Conservation (phyloP, 2,797 vertebrate species). For the Anguilla obscura region DNA sequence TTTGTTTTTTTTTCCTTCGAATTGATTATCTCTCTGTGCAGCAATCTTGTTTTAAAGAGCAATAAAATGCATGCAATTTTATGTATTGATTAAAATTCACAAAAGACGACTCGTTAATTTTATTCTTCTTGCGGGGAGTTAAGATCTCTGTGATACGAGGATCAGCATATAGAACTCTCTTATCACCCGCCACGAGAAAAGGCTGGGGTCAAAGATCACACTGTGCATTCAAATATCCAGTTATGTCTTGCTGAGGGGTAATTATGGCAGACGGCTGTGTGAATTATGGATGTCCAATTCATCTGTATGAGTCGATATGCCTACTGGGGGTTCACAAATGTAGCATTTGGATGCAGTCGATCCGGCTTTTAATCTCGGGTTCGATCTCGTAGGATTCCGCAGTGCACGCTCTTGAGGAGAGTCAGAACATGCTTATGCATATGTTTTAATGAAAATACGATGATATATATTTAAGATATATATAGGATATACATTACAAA, state of each 20-base stretch:
- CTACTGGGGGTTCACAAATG: slow-evolving; percentile 10
- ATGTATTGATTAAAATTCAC: background rate
- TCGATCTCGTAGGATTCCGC: background rate
- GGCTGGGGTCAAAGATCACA: background rate
- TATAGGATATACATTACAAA: background rate
- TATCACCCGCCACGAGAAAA: background rate
- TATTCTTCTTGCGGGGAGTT: background rate
- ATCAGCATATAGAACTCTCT: background rate
- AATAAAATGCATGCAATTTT: background rate
- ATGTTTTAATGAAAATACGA: background rate
- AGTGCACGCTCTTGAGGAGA: background rate
- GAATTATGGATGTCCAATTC: slow-evolving; percentile 13
- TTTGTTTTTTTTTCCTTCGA: background rate
- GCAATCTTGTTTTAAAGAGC: background rate
- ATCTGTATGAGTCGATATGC: slow-evolving; percentile 10
- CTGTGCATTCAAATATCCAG: background rate
- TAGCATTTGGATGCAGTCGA: slow-evolving; percentile 10
- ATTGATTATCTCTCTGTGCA: background rate
- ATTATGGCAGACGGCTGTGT: slow-evolving; percentile 1
- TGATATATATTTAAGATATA: background rate
- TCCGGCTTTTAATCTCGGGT: background rate
- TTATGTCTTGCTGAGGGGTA: background rate
- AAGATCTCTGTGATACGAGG: background rate
- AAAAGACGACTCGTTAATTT: background rate
- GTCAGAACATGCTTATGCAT: background rate